A percentile compares a stretch with the other conserved stretches of the same genome.
These are phyloP conservation scores for Leptinotarsa texana DNA, from an alignment of 1,140 invertebrate genomes.

Conservation along the genomic window DNA sequence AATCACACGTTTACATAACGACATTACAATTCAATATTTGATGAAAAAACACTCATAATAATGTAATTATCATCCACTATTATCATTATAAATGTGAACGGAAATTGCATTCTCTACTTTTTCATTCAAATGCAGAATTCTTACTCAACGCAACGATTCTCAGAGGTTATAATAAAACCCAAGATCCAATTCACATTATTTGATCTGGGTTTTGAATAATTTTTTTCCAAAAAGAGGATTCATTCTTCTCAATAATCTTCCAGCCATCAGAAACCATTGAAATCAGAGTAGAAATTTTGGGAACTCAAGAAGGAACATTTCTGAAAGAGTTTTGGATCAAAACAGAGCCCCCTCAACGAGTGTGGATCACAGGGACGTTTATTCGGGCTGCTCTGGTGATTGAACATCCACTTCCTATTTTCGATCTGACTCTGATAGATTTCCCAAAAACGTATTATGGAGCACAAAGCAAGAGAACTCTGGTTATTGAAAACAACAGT, in stretches of 20 bases:
- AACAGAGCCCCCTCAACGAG: conserved; percentile 39
- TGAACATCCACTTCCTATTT: conserved; percentile 29
- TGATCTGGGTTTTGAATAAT: too few species aligned
- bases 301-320: conserved; percentile 36
- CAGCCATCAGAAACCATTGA: conserved; percentile 32
- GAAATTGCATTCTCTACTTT: not conserved
- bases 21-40: conserved; percentile 7
- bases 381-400: conserved; percentile 37
- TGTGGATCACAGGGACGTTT: conserved; percentile 38
- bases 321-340: conserved; percentile 48
- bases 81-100: conserved; percentile 9
- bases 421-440: conserved; percentile 36
- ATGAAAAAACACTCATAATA: conserved; percentile 12
- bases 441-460: conserved; percentile 46
- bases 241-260: not conserved
- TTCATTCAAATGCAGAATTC: not conserved
- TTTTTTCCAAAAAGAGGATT: not conserved
- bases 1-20: conserved; percentile 8
- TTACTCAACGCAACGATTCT: not conserved
- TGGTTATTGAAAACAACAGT: conserved; percentile 44
- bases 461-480: conserved; percentile 24
- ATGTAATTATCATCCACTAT: conserved; percentile 16
- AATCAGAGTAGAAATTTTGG: conserved; percentile 41
- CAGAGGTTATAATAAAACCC: too few species aligned
- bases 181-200: too few species aligned